Base-by-base conservation (phyloP, 23 tunicate genomes). In the Styela plicata region DNA sequence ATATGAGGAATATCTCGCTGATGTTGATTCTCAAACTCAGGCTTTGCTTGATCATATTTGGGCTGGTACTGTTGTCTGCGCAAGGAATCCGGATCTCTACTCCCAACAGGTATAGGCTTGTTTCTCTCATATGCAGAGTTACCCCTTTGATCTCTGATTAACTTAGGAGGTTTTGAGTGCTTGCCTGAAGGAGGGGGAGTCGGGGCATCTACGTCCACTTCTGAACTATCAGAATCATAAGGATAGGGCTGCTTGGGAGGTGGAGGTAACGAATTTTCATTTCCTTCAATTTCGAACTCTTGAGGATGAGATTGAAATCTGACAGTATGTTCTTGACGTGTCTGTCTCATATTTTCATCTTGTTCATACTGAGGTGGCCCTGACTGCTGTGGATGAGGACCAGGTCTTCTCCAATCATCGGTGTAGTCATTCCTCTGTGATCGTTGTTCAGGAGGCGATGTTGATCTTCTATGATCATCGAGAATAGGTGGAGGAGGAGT, bases 191-290 rank as follows among this genome's bases (percentile, higher is more conserved):
- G 89, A 1, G 96, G 96, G 28, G 96, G 96, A 57, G 96, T 90
- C 2, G 96, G 96, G 30, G 96, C 96, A 69, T 90, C 96, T 18
- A 90, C 96, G 34, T 90, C 89, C 10, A 90, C 88, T 33, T 90
- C 96, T 1, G 96, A 90, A 52, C 89, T 90, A 30, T 90, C 96
- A 28, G 84, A 86, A 63, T 87, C 90, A 63, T 78, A 80, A 52
- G 57, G 7, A 44, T 44, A 82, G 1, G 96, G 96, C 3, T 83
- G 92, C 7, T 86, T 73, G 2, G 86, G 89, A 53, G 80, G 65
- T 0, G 62, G 69, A 0, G 79, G 61, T 18, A 74, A 21, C 71
- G 57, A 44, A 13, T 7, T 13, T 13, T 13, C 63, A 28, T 86
- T 73, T 53, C 82, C 68, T 33, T 85, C 91, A 2, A 76, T 25